phyloP scores from a whole-genome alignment of 2,797 vertebrate species.

The Micropoecilia bifurca region DNA sequence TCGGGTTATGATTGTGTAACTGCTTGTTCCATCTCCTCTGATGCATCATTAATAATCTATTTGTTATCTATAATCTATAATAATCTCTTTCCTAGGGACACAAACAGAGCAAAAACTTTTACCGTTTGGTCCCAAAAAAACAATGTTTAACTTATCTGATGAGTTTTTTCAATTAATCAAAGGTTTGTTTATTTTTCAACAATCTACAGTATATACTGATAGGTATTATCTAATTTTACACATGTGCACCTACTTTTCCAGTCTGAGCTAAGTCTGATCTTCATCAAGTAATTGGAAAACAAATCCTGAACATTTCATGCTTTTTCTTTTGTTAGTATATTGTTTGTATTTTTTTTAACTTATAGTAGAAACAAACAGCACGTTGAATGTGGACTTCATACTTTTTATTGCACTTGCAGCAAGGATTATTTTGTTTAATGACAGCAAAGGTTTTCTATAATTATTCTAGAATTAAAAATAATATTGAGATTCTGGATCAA shows the following conservation, averaged over 20 bases:
- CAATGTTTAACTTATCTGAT: neutral
- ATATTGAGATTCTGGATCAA: neutral
- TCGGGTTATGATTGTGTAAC: neutral
- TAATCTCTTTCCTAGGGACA: neutral
- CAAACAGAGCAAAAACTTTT: neutral
- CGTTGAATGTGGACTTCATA: neutral
- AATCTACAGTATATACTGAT: neutral
- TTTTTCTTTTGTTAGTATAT: neutral
- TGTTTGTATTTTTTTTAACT: neutral
- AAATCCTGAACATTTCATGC: neutral
- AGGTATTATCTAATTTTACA: neutral
- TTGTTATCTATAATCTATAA: neutral
- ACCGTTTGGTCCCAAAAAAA: neutral
- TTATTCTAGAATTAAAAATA: neutral
- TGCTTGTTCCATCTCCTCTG: neutral
- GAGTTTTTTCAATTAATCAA: neutral
- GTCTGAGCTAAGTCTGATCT: neutral
- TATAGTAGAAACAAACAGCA: neutral
- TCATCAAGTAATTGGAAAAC: neutral
- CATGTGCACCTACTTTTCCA: neutral
- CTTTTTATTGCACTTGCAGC: neutral
- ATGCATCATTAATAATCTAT: neutral
- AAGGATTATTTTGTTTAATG: neutral
- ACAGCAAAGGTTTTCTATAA: neutral
- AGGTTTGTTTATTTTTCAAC: neutral